These are phyloP conservation scores for Sylvia borin DNA, from an alignment of 2,797 vertebrate species.

Conservation along the genomic window DNA sequence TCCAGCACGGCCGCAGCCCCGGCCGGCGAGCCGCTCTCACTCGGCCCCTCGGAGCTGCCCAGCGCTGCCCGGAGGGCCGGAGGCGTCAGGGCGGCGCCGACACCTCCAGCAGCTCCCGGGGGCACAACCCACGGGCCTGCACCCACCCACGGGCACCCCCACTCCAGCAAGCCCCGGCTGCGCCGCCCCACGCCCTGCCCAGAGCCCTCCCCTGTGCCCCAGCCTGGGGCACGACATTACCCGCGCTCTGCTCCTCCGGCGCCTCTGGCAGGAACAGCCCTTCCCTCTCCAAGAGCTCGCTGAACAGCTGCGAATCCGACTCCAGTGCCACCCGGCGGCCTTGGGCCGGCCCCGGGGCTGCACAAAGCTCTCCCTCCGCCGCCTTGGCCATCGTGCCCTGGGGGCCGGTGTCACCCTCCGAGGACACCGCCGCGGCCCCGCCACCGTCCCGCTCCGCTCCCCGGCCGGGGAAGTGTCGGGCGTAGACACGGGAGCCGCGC, in stretches of 20 bases:
- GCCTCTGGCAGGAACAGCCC: slow-evolving; percentile 76
- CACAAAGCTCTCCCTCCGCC: slow-evolving; percentile 74
- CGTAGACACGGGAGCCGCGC: slow-evolving; percentile 81
- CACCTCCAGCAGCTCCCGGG: not conserved
- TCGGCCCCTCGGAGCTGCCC: slow-evolving; percentile 72
- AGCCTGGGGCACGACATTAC: slow-evolving; percentile 12
- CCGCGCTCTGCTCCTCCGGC: slow-evolving; percentile 83
- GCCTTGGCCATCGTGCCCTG: slow-evolving; percentile 67
- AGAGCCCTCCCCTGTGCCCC: not conserved
- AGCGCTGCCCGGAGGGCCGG: slow-evolving; percentile 63
- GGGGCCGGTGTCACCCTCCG: not conserved
- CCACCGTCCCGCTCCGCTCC: not conserved
- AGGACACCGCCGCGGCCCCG: slow-evolving; percentile 7
- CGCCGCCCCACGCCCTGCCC: fast-evolving
- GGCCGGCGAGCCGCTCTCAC: slow-evolving; percentile 80
- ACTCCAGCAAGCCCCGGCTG: fast-evolving
- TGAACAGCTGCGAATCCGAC: slow-evolving; percentile 74
- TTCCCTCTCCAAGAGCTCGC: slow-evolving; percentile 83
- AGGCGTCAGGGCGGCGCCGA: not conserved
- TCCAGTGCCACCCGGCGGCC: not conserved
- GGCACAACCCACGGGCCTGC: not conserved
- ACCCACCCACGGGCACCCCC: not conserved
- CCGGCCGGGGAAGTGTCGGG: not conserved
- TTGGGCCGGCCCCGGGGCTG: not conserved
- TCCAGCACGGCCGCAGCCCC: slow-evolving; percentile 78